phyloP scores from a whole-genome alignment of 1,140 invertebrate genomes.

The Drosophila azteca region DNA sequence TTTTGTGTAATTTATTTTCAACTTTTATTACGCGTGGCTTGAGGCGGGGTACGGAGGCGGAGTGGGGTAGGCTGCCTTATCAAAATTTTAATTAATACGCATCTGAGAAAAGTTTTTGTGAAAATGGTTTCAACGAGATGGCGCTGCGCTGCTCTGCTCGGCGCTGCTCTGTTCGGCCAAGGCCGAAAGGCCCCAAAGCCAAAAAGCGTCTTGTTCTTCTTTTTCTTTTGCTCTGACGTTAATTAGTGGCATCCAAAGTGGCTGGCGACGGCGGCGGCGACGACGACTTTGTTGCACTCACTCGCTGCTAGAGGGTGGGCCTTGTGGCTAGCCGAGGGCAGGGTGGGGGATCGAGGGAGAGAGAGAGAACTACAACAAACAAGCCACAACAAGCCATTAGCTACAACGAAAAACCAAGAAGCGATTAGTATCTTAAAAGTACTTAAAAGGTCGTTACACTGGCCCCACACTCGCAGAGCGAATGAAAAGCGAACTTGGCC shows the following conservation, averaged over 20 bases:
- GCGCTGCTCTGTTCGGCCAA: not conserved
- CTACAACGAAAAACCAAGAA: slow-evolving; percentile 42
- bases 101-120: slow-evolving; percentile 72
- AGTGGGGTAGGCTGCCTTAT: slow-evolving; percentile 38
- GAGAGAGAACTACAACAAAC: slow-evolving; percentile 48
- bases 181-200: slow-evolving; percentile 48
- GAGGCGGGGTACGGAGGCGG: not conserved
- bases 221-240: slow-evolving; percentile 45
- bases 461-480: slow-evolving; percentile 31
- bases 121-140: slow-evolving; percentile 59
- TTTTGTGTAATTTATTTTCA: slow-evolving; percentile 78
- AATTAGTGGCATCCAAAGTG: slow-evolving; percentile 75
- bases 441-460: slow-evolving; percentile 81
- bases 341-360: not conserved
- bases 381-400: slow-evolving; percentile 59
- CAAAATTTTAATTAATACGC: slow-evolving; percentile 82
- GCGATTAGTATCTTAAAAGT: slow-evolving; percentile 82
- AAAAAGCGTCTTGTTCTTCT: slow-evolving; percentile 40
- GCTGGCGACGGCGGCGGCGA: slow-evolving; percentile 50
- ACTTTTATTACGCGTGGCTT: slow-evolving; percentile 59
- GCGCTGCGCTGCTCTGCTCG: not conserved
- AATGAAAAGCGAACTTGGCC: slow-evolving; percentile 58
- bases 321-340: not conserved
- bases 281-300: slow-evolving; percentile 52
- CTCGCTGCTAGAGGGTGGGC: slow-evolving; percentile 7